Evolutionary conservation across 2,113 vertebrate species (phyloP).

Genomic region (Carlito syrichta): DNA sequence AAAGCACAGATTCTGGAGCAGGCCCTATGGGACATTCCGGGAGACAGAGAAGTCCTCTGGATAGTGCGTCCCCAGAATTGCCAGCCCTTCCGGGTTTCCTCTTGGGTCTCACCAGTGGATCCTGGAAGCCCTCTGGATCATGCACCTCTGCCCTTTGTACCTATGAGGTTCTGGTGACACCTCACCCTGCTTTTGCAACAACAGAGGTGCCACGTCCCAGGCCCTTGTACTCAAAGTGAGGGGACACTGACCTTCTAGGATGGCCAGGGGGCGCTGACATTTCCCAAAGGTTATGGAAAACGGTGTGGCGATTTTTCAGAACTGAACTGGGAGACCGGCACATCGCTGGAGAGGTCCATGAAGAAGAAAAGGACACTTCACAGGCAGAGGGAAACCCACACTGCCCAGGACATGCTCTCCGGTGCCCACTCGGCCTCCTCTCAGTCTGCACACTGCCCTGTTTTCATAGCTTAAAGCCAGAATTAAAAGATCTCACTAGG

Average conservation of each 20-base stretch:
- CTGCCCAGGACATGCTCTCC: rapidly evolving
- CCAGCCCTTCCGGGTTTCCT: neutral
- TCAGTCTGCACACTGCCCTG: neutral
- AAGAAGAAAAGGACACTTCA: neutral
- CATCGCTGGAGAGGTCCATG: neutral
- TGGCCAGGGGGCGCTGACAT: rapidly evolving
- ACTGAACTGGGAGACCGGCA: neutral
- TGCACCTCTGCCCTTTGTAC: rapidly evolving
- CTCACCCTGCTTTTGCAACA: neutral
- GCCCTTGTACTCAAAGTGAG: neutral
- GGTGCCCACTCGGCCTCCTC: rapidly evolving
- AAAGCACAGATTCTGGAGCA: neutral
- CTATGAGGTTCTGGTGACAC: neutral
- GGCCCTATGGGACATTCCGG: neutral
- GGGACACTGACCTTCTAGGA: neutral
- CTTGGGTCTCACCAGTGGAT: neutral
- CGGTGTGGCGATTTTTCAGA: too few relatives aligned
- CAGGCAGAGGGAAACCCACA: neutral
- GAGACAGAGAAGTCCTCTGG: neutral
- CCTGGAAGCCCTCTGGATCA: neutral
- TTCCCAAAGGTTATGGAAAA: neutral
- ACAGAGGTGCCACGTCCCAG: rapidly evolving
- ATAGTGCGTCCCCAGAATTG: neutral
- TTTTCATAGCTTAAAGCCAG: neutral
- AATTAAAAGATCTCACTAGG: neutral